These are phyloP conservation scores for Ceuthmochares aereus DNA, from an alignment of 2,113 vertebrate species.

Conservation along the genomic window DNA sequence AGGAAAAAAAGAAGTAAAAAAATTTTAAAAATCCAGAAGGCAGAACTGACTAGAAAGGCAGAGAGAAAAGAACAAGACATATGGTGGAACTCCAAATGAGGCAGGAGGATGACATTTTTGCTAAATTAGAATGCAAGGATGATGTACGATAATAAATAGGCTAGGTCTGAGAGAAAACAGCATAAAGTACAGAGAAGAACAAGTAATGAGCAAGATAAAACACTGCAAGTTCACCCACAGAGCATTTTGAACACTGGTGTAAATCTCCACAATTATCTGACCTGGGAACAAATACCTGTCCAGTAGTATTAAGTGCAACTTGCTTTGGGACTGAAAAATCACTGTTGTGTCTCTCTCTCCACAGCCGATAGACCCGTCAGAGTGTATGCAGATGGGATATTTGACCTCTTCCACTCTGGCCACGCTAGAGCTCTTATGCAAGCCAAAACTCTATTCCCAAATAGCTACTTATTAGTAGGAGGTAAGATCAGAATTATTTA, in stretches of 20 bases:
- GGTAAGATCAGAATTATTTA: constrained; percentile 81
- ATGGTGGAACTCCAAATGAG: constrained; percentile 33
- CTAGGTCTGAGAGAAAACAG: neutral
- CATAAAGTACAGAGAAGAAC: neutral
- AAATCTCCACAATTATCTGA: neutral
- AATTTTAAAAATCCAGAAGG: neutral
- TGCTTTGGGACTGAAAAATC: constrained; percentile 12
- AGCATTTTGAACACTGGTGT: neutral
- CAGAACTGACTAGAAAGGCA: constrained; percentile 25
- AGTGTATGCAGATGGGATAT: constrained; percentile 98
- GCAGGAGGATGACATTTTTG: constrained; percentile 54
- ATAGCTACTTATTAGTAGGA: constrained; percentile 98
- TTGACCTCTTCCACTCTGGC: constrained; percentile 98
- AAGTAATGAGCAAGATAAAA: neutral
- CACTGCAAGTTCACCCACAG: neutral
- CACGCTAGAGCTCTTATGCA: constrained; percentile 99
- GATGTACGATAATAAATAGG: constrained; percentile 44
- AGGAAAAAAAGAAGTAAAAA: neutral
- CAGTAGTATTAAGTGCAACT: neutral
- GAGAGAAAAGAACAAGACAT: constrained; percentile 41
- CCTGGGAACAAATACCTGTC: neutral
- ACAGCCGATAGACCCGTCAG: constrained; percentile 94
- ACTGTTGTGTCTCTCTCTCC: constrained; percentile 61
- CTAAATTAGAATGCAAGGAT: constrained; percentile 34
- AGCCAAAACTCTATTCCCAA: constrained; percentile 98